Evolutionary conservation across 2,797 vertebrate species (phyloP).

Genomic region (Megalops cyprinoides): DNA sequence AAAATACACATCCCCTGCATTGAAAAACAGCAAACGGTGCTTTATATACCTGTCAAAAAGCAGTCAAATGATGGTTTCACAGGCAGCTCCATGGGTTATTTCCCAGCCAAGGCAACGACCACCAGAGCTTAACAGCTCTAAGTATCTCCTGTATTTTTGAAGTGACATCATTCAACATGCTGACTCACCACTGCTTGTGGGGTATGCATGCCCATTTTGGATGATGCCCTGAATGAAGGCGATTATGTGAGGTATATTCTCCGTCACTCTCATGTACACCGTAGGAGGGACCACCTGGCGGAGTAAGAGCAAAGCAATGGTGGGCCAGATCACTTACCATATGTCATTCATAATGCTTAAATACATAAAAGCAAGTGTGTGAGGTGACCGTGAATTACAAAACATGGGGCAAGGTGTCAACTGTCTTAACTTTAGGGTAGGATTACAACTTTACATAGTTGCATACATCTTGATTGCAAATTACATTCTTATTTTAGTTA

Average conservation of each 20-base stretch:
- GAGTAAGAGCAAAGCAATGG: slow-evolving; percentile 22
- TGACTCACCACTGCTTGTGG: slow-evolving; percentile 78
- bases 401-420: too few species aligned
- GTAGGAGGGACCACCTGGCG: slow-evolving; percentile 88
- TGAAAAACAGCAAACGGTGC: slow-evolving; percentile 33
- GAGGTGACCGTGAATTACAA: too few species aligned
- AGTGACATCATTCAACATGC: background rate
- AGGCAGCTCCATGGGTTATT: too few species aligned
- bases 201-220: slow-evolving; percentile 82
- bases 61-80: background rate
- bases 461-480: too few species aligned
- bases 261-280: slow-evolving; percentile 89
- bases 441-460: too few species aligned
- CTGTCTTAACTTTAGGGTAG: too few species aligned
- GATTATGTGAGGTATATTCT: slow-evolving; percentile 88
- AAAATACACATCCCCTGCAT: slow-evolving; percentile 92
- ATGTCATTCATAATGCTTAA: background rate
- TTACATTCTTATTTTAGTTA: too few species aligned
- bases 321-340: background rate
- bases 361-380: background rate
- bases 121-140: background rate
- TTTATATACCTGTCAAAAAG: background rate
- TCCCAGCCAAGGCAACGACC: background rate
- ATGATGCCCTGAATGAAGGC: slow-evolving; percentile 85
- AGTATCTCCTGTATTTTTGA: background rate